Evolutionary conservation across 2,797 vertebrate genomes (phyloP).

Genomic region (Ctenopoma multispine): DNA sequence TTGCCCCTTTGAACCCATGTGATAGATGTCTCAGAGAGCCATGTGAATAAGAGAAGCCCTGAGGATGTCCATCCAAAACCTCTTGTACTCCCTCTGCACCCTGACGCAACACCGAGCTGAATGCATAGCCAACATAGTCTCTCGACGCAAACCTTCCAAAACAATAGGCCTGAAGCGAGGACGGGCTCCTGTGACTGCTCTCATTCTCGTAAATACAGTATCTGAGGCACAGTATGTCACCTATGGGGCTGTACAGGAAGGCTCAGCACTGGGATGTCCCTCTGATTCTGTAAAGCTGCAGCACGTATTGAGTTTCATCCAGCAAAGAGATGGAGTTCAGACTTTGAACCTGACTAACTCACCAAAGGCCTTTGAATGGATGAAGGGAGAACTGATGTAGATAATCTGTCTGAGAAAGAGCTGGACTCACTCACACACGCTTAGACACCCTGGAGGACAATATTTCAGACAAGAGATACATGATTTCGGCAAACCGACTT

Average conservation of each 20-base stretch:
- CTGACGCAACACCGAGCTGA: slow-evolving; percentile 50
- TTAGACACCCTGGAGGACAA: slow-evolving; percentile 23
- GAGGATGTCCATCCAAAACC: slow-evolving; percentile 60
- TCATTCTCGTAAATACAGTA: slow-evolving; percentile 54
- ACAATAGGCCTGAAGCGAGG: slow-evolving; percentile 41
- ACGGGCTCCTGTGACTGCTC: background rate
- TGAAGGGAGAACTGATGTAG: slow-evolving; percentile 32
- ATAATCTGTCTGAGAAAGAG: slow-evolving; percentile 56
- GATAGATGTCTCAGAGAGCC: slow-evolving; percentile 58
- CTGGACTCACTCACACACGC: background rate
- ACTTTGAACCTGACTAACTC: slow-evolving; percentile 73
- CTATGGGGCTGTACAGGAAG: slow-evolving; percentile 51
- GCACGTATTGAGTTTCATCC: slow-evolving; percentile 70
- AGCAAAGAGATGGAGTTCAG: slow-evolving; percentile 52
- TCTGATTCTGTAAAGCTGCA: slow-evolving; percentile 40
- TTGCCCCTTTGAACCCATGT: slow-evolving; percentile 66
- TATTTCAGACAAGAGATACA: slow-evolving; percentile 43
- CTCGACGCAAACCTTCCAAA: slow-evolving; percentile 36
- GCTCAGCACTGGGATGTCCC: slow-evolving; percentile 54
- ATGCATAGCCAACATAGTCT: slow-evolving; percentile 24
- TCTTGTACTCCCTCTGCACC: slow-evolving; percentile 52
- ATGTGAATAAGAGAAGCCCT: slow-evolving; percentile 58
- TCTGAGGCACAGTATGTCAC: slow-evolving; percentile 53
- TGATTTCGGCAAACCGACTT: slow-evolving; percentile 44
- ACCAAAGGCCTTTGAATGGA: slow-evolving; percentile 46